Conservation (phyloP, 2,113 vertebrate species). For the Taurulus bubalis region DNA sequence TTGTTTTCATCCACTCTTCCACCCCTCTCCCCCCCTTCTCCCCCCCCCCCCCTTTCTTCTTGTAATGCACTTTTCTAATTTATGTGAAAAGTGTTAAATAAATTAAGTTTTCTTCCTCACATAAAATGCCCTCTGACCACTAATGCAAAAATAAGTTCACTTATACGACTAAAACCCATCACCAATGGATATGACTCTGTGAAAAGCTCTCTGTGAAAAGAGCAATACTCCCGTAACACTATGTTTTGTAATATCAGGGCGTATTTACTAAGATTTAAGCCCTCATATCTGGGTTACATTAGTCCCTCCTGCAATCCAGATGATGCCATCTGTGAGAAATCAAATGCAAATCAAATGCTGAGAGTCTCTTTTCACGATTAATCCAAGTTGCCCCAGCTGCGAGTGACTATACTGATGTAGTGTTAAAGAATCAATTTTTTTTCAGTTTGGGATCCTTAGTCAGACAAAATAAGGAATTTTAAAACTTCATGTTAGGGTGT, state of each 20-base stretch:
- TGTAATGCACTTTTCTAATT: neutral
- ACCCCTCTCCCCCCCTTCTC: neutral
- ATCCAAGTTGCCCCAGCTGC: neutral
- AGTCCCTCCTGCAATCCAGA: conserved; percentile 54
- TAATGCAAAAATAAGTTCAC: neutral
- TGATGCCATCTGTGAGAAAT: conserved; percentile 73
- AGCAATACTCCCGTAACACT: conserved; percentile 13
- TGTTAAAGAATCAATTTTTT: neutral
- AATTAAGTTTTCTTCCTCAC: too few relatives aligned
- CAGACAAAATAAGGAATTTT: neutral
- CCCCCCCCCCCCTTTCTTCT: neutral
- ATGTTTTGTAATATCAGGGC: conserved; percentile 30
- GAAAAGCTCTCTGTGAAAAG: too few relatives aligned
- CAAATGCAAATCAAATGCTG: conserved; percentile 51
- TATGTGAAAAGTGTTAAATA: neutral
- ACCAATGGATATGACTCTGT: neutral
- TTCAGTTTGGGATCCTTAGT: neutral
- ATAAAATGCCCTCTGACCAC: neutral
- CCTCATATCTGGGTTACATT: conserved; percentile 73
- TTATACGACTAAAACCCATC: neutral
- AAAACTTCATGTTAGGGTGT: neutral
- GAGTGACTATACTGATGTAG: neutral
- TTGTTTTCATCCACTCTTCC: neutral
- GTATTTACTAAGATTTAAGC: conserved; percentile 68
- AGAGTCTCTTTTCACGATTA: neutral